phyloP scores from a whole-genome alignment of 2,797 vertebrate species.

The Microchirus variegatus region DNA sequence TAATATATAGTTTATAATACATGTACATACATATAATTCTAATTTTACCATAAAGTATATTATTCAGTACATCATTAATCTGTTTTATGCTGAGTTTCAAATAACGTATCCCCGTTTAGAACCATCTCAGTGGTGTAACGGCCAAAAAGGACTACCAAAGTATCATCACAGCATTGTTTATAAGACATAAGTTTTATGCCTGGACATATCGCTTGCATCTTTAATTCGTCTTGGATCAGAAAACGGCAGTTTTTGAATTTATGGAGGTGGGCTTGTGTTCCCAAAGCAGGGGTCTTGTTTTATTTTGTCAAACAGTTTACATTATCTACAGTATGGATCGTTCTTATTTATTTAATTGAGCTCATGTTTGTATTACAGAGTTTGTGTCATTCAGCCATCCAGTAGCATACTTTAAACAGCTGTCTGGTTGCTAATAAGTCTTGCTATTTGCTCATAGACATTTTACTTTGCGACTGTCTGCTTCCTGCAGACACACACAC shows the following conservation, averaged over 20 bases:
- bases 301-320: neutral
- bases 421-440: neutral
- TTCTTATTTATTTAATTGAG: neutral
- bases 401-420: neutral
- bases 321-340: neutral
- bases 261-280: neutral
- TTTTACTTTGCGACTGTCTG: neutral
- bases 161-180: neutral
- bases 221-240: neutral
- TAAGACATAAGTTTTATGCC: too few relatives aligned
- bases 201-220: too few relatives aligned
- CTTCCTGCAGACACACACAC: constrained; percentile 6
- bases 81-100: neutral
- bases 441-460: constrained; percentile 6
- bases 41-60: too few relatives aligned
- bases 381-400: neutral
- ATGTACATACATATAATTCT: too few relatives aligned
- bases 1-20: too few relatives aligned
- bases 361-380: neutral
- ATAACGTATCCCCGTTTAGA: neutral
- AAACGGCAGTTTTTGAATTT: neutral
- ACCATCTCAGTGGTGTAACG: constrained; percentile 2
- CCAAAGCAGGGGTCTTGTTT: neutral
- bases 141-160: neutral
- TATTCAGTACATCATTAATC: neutral